Conservation (phyloP, 1,140 invertebrate species). For the Drosophila dunni region DNA sequence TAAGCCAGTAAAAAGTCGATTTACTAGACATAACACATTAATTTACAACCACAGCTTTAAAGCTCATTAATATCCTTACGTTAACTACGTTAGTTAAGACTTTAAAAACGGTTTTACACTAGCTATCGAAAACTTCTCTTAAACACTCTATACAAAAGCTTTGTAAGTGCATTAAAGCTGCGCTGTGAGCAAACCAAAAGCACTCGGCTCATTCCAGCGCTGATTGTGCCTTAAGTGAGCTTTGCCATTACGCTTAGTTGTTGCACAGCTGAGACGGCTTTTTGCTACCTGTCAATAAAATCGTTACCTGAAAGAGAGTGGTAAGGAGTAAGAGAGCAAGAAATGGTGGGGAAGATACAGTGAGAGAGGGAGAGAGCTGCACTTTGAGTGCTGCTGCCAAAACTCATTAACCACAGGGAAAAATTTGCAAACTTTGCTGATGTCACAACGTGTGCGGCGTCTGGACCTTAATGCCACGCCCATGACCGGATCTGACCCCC, state of each 20-base stretch:
- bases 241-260: slow-evolving; percentile 39
- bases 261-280: slow-evolving; percentile 29
- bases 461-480: slow-evolving; percentile 7
- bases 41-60: no score
- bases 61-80: no score
- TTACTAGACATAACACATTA: no score
- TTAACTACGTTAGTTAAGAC: no score
- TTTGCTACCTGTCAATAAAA: slow-evolving; percentile 32
- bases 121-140: no score
- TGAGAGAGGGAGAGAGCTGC: slow-evolving; percentile 1
- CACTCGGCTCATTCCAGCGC: slow-evolving; percentile 12
- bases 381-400: slow-evolving; percentile 51
- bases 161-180: slow-evolving; percentile 15
- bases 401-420: slow-evolving; percentile 48
- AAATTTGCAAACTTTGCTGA: slow-evolving; percentile 28
- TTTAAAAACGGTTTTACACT: no score
- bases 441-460: slow-evolving; percentile 24
- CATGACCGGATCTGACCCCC: slow-evolving; percentile 17
- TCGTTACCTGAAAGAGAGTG: slow-evolving; percentile 5
- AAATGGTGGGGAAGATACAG: neutral
- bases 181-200: slow-evolving; percentile 1
- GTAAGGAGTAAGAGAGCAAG: neutral
- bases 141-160: neutral
- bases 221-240: slow-evolving; percentile 37
- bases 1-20: no score